Evolutionary conservation across 2,113 vertebrate species (phyloP).

Genomic region (Hydrochoerus hydrochaeris): DNA sequence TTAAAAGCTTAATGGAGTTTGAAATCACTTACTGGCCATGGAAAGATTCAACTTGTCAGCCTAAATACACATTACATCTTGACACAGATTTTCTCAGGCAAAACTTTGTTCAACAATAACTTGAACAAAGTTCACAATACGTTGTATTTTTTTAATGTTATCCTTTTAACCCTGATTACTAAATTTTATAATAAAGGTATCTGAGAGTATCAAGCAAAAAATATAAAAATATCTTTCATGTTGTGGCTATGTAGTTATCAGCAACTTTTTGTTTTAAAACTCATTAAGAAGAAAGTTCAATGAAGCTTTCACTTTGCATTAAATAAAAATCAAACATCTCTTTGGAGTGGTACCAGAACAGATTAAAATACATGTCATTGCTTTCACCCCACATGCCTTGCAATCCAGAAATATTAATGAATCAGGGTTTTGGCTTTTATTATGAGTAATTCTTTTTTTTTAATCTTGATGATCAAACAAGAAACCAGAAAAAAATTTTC

Average conservation of each 20-base stretch:
- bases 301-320: not conserved
- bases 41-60: not conserved
- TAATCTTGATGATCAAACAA: not conserved
- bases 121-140: not conserved
- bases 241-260: not conserved
- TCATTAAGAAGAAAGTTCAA: not conserved
- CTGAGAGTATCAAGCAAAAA: not conserved
- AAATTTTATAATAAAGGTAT: not conserved
- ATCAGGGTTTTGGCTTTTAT: not conserved
- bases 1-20: conserved; percentile 57
- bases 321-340: not conserved
- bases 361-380: not conserved
- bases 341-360: not conserved
- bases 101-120: not conserved
- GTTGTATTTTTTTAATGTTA: not conserved
- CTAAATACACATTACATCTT: conserved; percentile 6
- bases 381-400: not conserved
- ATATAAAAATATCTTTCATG: not conserved
- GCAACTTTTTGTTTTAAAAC: not conserved
- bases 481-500: not conserved
- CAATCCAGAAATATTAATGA: not conserved
- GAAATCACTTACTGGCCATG: not conserved
- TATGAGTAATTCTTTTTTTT: not conserved
- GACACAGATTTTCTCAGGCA: conserved; percentile 15
- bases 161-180: not conserved